Base-by-base conservation (phyloP, 2,113 vertebrate genomes). In the Lynx canadensis region DNA sequence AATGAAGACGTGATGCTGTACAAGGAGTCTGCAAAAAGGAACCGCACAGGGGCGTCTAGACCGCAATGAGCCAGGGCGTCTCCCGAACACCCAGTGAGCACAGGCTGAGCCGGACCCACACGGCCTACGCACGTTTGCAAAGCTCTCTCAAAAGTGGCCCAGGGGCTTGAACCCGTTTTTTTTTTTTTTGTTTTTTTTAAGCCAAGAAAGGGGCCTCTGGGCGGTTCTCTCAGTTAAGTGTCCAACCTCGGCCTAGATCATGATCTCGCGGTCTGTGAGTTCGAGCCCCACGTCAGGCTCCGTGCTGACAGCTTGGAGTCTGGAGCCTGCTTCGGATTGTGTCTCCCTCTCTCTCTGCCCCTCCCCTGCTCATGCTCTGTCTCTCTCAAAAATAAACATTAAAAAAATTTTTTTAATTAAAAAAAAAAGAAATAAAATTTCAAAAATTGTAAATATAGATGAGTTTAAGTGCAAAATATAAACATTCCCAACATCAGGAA, bases 341-440 rank as follows among this genome's bases (percentile, higher is more conserved):
- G 57, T 60, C 57, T 60, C 57, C 21, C 21, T 60, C 21, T 60
- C 57, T 60, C 57, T 60, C 57, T 60, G 57, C 21, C 57, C 57
- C 7, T 60, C 57, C 57, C 23, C 21, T 9, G 2, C 21, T 60
- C 19, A 21, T 16, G 18, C 55, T 57, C 55, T 21, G 14, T 16
- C 52, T 52, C 57, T 60, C 57, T 57, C 55, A 21, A 57, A 57
- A 19, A 2, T 57, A 57, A 57, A 57, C 55, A 21, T 57, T 21
- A 57, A 57, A 57, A 57, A 57, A 21, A 9, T 0, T 9, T 21
- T 19, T 52, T 57, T 57, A 21, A 57, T 7, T 57, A 21, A 57
- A 19, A 57, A 55, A 55, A 55, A 57, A 57, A 21, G 18, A 86
- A 95, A 81, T 45, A 95, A 93, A 66, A 66, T 66, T n/a, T 83